Evolutionary conservation across 2,888 invertebrate species (phyloP).

Genomic region (Drosophila basisetae): DNA sequence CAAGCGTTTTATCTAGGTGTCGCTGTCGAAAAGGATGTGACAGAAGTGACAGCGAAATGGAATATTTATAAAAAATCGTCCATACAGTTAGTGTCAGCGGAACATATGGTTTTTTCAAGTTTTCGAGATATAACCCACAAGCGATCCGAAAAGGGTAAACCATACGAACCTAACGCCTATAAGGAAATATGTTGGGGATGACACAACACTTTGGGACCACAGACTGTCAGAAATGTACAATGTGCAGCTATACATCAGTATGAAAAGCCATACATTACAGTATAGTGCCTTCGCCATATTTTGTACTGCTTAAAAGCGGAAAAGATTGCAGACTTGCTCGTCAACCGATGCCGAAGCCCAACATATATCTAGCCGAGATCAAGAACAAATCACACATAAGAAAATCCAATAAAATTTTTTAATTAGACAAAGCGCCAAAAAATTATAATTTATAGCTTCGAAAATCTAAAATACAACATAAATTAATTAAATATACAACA

Average conservation of each 20-base stretch:
- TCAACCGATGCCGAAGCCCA: background rate
- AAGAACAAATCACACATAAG: background rate
- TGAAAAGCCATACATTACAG: background rate
- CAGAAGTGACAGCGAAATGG: background rate
- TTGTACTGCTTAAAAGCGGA: background rate
- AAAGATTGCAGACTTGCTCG: background rate
- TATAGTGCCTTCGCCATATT: background rate
- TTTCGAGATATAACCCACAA: background rate
- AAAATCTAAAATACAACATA: background rate
- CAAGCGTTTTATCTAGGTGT: background rate
- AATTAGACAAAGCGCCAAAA: background rate
- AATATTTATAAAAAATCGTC: background rate
- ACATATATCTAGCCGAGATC: background rate
- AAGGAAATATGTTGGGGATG: background rate
- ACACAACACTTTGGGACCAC: background rate
- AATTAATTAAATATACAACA: background rate
- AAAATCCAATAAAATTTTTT: background rate
- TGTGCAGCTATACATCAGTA: background rate
- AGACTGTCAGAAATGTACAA: too few species aligned
- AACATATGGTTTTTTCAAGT: too few species aligned
- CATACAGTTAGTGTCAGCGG: background rate
- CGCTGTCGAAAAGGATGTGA: background rate
- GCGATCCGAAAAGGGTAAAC: background rate
- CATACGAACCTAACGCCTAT: background rate
- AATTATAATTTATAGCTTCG: background rate